A percentile compares a stretch with the other conserved stretches of the same genome.
Evolutionary conservation across 2,797 vertebrate species (phyloP).

Genomic region (Peromyscus aztecus): DNA sequence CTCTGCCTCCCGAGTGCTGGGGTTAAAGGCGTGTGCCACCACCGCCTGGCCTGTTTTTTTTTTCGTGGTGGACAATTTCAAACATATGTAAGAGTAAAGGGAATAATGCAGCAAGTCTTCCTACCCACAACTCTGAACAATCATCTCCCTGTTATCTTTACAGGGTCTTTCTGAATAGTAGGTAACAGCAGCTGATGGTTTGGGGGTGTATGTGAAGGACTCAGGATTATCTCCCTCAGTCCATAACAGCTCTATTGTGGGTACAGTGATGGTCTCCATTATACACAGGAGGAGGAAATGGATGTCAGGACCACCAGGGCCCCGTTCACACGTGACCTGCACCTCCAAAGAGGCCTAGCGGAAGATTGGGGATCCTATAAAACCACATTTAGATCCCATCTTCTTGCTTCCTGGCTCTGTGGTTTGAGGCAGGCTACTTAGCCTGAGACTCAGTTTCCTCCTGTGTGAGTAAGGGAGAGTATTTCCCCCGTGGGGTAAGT

Average conservation of each 20-base stretch:
- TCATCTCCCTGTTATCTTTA: slow-evolving; percentile 7
- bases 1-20: no score
- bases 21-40: no score
- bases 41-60: background rate
- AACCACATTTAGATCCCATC: background rate
- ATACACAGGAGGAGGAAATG: slow-evolving; percentile 11
- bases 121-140: slow-evolving; percentile 1
- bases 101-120: background rate
- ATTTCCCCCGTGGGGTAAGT: background rate
- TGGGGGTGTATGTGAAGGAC: background rate
- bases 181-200: background rate
- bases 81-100: background rate
- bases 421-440: background rate
- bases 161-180: slow-evolving; percentile 27
- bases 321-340: background rate
- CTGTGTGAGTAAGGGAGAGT: background rate
- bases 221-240: slow-evolving; percentile 38
- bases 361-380: background rate
- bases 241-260: background rate
- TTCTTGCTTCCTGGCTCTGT: background rate
- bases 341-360: background rate
- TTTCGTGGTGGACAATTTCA: slow-evolving; percentile 60
- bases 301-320: background rate
- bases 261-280: background rate
- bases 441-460: background rate